A percentile compares a stretch with the other conserved stretches of the same genome.
These are phyloP conservation scores for Pollicipes pollicipes DNA, from an alignment of 1,140 invertebrate species.

Conservation along the genomic window DNA sequence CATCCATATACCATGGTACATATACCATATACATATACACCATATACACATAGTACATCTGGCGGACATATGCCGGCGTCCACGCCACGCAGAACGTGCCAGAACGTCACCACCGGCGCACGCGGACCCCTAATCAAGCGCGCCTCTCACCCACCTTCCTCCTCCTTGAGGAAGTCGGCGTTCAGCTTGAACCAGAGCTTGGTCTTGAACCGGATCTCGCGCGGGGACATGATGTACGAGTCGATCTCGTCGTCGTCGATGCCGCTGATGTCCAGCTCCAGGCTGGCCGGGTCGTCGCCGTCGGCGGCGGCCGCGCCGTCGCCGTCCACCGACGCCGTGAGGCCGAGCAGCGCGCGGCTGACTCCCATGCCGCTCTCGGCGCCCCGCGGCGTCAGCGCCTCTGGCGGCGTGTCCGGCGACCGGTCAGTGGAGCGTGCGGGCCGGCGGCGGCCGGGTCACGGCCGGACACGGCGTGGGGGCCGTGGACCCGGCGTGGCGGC, in stretches of 20 bases:
- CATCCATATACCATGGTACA: no score
- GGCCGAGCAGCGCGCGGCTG: background rate
- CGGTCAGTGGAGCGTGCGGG: no score
- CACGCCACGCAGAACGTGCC: no score
- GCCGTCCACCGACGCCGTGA: background rate
- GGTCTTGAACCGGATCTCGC: slow-evolving; percentile 59
- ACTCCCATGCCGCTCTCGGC: background rate
- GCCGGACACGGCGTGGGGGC: no score
- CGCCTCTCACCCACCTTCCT: slow-evolving; percentile 13
- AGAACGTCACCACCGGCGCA: no score
- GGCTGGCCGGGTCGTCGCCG: background rate
- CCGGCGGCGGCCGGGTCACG: no score
- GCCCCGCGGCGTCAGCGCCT: background rate
- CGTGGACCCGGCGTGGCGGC: no score
- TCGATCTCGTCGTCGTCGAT: slow-evolving; percentile 77
- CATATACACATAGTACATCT: no score
- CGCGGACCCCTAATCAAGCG: no score
- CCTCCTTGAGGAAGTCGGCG: slow-evolving; percentile 22
- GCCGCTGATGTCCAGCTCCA: slow-evolving; percentile 46
- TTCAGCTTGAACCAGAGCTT: slow-evolving; percentile 43
- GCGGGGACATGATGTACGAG: slow-evolving; percentile 62
- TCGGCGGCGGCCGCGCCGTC: background rate
- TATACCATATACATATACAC: no score
- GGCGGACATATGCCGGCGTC: no score
- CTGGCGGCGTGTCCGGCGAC: no score